Base-by-base conservation (phyloP, 2,888 invertebrate genomes). In the Tethea ocularis region DNA sequence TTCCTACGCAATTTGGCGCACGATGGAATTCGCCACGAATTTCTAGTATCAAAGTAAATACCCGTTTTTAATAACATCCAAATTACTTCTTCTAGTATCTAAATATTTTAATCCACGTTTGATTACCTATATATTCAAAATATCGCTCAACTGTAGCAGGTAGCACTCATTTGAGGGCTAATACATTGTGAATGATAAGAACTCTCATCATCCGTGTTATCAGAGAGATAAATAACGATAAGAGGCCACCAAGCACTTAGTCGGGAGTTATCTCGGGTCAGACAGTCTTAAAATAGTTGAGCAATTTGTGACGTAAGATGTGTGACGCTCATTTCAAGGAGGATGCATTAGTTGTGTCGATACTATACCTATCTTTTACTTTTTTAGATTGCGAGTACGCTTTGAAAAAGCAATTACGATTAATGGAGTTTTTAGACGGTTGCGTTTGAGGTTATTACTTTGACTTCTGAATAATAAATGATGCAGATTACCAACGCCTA, bases 161-260 rank as follows among this genome's bases (percentile, higher is more conserved):
- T 66, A 66, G 68, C 68, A 57, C 67, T 66, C 71, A 73, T 72
- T 73, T 66, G 64, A 71, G 68, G 66, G 61, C 75, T 81, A 79
- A 76, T 75, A 76, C 74, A 74, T 63, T 64, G 69, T 68, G 64
- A 67, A 66, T 71, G 83, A 86, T 83, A 83, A 84, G 77, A 74
- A 73, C 71, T 70, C 77, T 78, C 83, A 79, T 82, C 82, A 80
- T 69, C 70, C 72, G 57, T 61, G 78, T 83, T 87, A 87, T 87
- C 85, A 71, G 56, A 15, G 69, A 63, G 86, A 87, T 88, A 86
- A 85, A 77, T 69, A 67, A 62, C 59, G 87, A 87, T 88, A 87
- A 85, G 78, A 62, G 76, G 78, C 80, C 79, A 77, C 72, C 65
- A 71, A 77, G 80, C 87, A 87, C 85, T 88, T 84, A 84, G 67